Conservation (phyloP, 2,113 vertebrate species). For the Pelobates fuscus region DNA sequence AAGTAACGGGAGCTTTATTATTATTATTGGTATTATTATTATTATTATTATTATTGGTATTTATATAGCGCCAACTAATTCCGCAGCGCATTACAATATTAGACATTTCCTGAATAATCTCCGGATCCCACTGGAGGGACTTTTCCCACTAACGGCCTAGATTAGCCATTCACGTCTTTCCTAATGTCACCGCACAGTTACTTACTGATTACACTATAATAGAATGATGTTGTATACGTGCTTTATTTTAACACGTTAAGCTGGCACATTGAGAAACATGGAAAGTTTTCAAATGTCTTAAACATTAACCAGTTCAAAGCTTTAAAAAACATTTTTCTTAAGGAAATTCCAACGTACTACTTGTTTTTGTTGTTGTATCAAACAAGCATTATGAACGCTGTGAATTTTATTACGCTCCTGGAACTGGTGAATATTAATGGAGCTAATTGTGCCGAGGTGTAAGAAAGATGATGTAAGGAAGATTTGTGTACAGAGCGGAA, state of each 20-base stretch:
- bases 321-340: background rate
- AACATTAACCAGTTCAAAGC: too few relatives aligned
- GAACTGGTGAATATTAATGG: constrained; percentile 4
- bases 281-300: background rate
- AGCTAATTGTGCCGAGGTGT: too few relatives aligned
- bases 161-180: too few relatives aligned
- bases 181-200: too few relatives aligned
- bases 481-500: background rate
- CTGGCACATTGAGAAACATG: background rate
- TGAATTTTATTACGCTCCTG: constrained; percentile 8
- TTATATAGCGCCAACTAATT: too few relatives aligned
- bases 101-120: too few relatives aligned
- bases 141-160: too few relatives aligned
- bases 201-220: constrained; percentile 21
- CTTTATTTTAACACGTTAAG: background rate
- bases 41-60: too few relatives aligned
- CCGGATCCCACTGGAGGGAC: too few relatives aligned
- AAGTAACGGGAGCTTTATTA: too few relatives aligned
- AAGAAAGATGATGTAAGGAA: constrained; percentile 8
- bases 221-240: constrained; percentile 26
- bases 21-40: too few relatives aligned
- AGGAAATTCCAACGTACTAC: background rate
- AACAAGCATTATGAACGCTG: constrained; percentile 6
- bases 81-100: too few relatives aligned
- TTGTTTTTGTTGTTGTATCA: constrained; percentile 2